Base-by-base conservation (phyloP, 23 tunicate genomes). In the Ciona savignyi region DNA sequence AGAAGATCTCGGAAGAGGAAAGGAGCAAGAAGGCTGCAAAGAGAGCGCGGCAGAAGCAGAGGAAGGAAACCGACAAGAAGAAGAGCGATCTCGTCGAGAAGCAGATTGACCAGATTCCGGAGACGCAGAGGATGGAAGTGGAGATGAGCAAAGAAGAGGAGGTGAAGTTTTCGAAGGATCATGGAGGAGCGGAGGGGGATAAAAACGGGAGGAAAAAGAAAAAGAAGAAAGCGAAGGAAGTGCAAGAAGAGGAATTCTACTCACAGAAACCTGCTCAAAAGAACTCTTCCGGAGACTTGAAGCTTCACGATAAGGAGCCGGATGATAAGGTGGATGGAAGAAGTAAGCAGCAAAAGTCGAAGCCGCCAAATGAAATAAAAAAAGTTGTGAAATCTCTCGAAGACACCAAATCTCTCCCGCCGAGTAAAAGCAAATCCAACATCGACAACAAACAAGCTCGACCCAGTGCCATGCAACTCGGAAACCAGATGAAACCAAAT, bases 31-130 rank as follows among this genome's bases (percentile, higher is more conserved):
- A 76, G 60, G 26, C 69, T 4, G 66, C 74, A 21, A 81, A 80
- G 70, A 70, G 77, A 63, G 67, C 78, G 6, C 49, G 67, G 35
- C 86, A 87, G 42, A 87, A 87, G 63, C 78, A 66, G 62, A 76
- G 74, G 67, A 80, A 74, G 34, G 82, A 87, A 35, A n/a, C 15
- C 1, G 87, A 51, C 27, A 83, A 83, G 31, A 28, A 33, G 2
- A 70, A 70, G 51, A n/a, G n/a, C n/a, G n/a, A n/a, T n/a, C n/a
- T n/a, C n/a, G n/a, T n/a, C n/a, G n/a, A n/a, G n/a, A n/a, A n/a
- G n/a, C n/a, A n/a, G n/a, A n/a, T n/a, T n/a, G n/a, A n/a, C n/a
- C n/a, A n/a, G n/a, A n/a, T n/a, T n/a, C n/a, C n/a, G n/a, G n/a
- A n/a, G n/a, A n/a, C n/a, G n/a, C n/a, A 49, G 61, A 49, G 20